These are phyloP conservation scores for Hyposoter dolosus DNA, from an alignment of 2,888 invertebrate genomes.

Conservation along the genomic window DNA sequence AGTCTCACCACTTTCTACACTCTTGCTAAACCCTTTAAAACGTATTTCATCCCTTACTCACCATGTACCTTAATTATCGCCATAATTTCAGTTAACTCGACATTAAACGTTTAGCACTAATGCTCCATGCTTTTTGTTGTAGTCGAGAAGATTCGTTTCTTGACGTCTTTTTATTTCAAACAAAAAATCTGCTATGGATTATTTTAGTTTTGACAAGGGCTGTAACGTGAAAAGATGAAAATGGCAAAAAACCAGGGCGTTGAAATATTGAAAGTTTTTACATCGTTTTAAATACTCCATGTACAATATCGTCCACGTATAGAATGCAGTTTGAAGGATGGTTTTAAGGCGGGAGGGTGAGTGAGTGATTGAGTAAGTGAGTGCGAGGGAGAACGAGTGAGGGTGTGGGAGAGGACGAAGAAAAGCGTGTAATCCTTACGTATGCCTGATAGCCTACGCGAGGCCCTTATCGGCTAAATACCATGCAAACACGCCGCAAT, in stretches of 20 bases:
- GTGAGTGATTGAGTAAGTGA: conserved; percentile 19
- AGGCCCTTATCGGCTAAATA: conserved; percentile 78
- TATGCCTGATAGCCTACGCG: conserved; percentile 76
- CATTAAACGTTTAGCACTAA: not conserved
- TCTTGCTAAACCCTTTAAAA: not conserved
- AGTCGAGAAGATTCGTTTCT: not conserved
- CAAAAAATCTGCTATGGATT: not conserved
- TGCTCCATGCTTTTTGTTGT: not conserved
- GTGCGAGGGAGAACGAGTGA: conserved; percentile 27
- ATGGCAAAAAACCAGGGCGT: not conserved
- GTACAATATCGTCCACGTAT: not conserved
- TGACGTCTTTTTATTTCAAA: not conserved
- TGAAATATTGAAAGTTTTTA: not conserved
- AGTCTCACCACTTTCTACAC: not conserved
- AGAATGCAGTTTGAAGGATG: not conserved
- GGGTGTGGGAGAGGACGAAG: conserved; percentile 32
- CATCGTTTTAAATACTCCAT: not conserved
- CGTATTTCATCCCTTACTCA: not conserved
- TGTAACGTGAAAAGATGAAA: not conserved
- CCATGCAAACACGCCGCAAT: conserved; percentile 80
- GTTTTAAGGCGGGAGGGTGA: not conserved
- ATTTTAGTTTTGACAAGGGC: not conserved
- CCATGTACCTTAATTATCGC: not conserved
- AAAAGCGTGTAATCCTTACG: conserved; percentile 77
- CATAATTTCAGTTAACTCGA: not conserved